A percentile compares a stretch with the other conserved stretches of the same genome.
Conservation (phyloP, 1,140 invertebrate genomes). For the Drosophila tani region DNA sequence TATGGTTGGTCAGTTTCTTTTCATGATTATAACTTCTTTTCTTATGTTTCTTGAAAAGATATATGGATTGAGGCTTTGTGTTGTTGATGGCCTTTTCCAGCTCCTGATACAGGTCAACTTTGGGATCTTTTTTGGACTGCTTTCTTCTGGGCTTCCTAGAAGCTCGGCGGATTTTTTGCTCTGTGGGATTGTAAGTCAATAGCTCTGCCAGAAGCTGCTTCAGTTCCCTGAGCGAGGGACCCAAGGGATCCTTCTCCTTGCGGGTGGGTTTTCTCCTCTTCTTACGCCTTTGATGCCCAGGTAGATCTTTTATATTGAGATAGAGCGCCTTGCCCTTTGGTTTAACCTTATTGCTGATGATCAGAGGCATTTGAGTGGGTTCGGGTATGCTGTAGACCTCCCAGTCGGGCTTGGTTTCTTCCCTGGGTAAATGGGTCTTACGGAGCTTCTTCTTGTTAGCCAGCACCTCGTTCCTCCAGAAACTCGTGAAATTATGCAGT, state of each 20-base stretch:
- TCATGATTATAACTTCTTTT: neutral
- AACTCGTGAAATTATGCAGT: constrained; percentile 11
- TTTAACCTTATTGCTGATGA: neutral
- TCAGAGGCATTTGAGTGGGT: neutral
- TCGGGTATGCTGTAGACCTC: neutral
- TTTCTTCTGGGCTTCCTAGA: neutral
- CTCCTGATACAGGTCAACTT: neutral
- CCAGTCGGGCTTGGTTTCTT: neutral
- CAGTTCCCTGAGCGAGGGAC: neutral
- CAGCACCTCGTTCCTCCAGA: constrained; percentile 27
- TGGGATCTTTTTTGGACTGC: neutral
- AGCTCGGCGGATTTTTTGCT: too few relatives aligned
- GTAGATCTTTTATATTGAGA: neutral
- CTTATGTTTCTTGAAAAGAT: neutral
- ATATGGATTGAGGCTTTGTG: too few relatives aligned
- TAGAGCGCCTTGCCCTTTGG: neutral
- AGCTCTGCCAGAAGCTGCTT: neutral
- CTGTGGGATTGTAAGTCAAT: too few relatives aligned
- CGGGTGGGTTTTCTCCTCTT: neutral
- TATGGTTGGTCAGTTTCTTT: neutral
- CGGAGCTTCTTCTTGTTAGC: neutral
- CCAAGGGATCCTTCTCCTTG: neutral
- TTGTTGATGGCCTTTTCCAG: neutral
- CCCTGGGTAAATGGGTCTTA: neutral
- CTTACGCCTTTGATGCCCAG: neutral